A percentile compares a stretch with the other conserved stretches of the same genome.
phyloP scores from a whole-genome alignment of 2,797 vertebrate genomes.

The Periophthalmus magnuspinnatus region DNA sequence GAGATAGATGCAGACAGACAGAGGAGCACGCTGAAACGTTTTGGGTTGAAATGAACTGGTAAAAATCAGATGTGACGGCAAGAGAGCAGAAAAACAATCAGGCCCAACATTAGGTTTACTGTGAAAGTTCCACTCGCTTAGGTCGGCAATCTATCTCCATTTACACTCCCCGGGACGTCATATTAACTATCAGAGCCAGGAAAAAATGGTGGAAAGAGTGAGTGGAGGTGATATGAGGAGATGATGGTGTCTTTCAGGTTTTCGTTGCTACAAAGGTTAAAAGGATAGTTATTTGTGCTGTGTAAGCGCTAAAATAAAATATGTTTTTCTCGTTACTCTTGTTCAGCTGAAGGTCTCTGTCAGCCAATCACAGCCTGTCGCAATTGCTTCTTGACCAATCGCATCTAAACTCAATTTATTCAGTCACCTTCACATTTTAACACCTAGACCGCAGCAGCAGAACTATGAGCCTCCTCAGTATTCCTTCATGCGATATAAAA shows the following conservation, averaged over 20 bases:
- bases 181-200: conserved; percentile 12
- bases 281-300: neutral
- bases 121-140: conserved; percentile 53
- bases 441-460: no score
- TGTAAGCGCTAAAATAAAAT: neutral
- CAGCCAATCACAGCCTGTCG: neutral
- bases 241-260: conserved; percentile 18
- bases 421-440: no score
- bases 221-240: conserved; percentile 19
- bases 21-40: neutral
- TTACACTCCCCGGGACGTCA: conserved; percentile 40
- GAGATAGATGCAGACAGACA: conserved; percentile 3
- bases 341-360: no score
- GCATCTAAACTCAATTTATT: no score
- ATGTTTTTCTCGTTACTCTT: neutral
- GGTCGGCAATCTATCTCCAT: conserved; percentile 56
- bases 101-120: conserved; percentile 31
- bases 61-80: conserved; percentile 40
- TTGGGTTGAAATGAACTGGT: conserved; percentile 10
- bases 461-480: no score
- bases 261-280: conserved; percentile 17
- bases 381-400: neutral
- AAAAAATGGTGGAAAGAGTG: conserved; percentile 12
- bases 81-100: conserved; percentile 52
- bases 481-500: no score